Evolutionary conservation across 2,113 vertebrate genomes (phyloP).

Genomic region (Triplophysa dalaica): DNA sequence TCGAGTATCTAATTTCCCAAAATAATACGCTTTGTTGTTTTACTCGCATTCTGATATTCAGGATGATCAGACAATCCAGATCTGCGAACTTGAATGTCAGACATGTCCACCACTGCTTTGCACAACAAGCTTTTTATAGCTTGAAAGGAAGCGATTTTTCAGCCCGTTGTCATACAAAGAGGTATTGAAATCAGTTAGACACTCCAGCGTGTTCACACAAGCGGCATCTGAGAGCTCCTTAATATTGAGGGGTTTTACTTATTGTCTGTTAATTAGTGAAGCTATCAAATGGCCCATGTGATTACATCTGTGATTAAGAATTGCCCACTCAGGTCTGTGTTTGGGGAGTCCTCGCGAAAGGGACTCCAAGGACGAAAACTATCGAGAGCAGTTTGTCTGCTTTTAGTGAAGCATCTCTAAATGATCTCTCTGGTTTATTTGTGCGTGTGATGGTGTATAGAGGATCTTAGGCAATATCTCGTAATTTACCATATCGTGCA

Average conservation of each 20-base stretch:
- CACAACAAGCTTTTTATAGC: constrained; percentile 58
- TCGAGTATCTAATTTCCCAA: no score
- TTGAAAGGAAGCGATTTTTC: constrained; percentile 27
- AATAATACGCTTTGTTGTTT: neutral
- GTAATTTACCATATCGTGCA: neutral
- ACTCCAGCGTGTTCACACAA: constrained; percentile 14
- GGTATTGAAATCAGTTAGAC: constrained; percentile 19
- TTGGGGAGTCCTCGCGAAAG: constrained; percentile 6
- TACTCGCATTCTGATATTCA: neutral
- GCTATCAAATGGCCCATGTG: constrained; percentile 27
- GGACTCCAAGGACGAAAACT: neutral
- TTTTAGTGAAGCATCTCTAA: neutral
- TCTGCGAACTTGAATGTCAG: constrained; percentile 50
- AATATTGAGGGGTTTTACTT: constrained; percentile 33
- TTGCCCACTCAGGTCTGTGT: neutral
- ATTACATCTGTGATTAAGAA: constrained; percentile 29
- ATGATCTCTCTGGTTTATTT: constrained; percentile 7
- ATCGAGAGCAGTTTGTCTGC: neutral
- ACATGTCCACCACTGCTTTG: constrained; percentile 46
- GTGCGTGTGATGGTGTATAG: neutral
- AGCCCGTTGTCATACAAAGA: constrained; percentile 36
- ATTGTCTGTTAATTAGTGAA: constrained; percentile 38
- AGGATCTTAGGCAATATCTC: no score
- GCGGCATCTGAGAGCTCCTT: neutral
- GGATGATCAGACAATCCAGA: constrained; percentile 30